phyloP scores from a whole-genome alignment of 2,888 invertebrate species.

The Oscheius myriophilus region DNA sequence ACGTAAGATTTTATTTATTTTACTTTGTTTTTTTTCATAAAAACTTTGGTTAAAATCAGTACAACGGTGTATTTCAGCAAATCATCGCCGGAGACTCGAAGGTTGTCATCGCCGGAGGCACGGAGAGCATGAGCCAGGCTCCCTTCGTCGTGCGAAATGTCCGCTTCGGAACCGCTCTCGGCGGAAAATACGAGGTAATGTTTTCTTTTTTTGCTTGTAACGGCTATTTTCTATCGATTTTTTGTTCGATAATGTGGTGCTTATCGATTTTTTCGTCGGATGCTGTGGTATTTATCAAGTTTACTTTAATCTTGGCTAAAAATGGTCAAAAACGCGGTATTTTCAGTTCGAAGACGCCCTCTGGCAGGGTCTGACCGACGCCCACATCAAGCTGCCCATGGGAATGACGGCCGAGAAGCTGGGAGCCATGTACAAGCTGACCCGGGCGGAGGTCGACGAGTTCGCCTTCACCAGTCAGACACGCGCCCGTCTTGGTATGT shows the following conservation, averaged over 20 bases:
- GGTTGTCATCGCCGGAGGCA: slow-evolving; percentile 73
- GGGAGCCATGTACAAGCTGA: slow-evolving; percentile 84
- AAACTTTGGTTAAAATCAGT: neutral
- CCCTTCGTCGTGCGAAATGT: slow-evolving; percentile 86
- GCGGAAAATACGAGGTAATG: slow-evolving; percentile 75
- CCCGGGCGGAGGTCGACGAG: slow-evolving; percentile 84
- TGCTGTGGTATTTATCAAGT: neutral
- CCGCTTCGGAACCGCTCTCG: slow-evolving; percentile 87
- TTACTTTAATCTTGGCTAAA: neutral
- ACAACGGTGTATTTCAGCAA: slow-evolving; percentile 33
- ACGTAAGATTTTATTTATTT: slow-evolving; percentile 10
- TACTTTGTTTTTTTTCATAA: neutral
- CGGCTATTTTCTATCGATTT: neutral
- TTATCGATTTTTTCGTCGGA: neutral
- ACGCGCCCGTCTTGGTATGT: slow-evolving; percentile 74
- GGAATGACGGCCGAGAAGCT: slow-evolving; percentile 93
- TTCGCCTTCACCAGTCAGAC: slow-evolving; percentile 85
- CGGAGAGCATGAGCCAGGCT: slow-evolving; percentile 90
- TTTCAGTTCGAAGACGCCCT: slow-evolving; percentile 83
- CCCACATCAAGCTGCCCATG: slow-evolving; percentile 90
- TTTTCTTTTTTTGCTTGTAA: neutral
- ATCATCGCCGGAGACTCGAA: slow-evolving; percentile 40
- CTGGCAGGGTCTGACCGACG: slow-evolving; percentile 88
- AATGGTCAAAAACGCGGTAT: slow-evolving; percentile 1
- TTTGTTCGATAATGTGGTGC: neutral